Conservation (phyloP, 2,888 invertebrate species). For the Gastracanthus pulcherrimus region DNA sequence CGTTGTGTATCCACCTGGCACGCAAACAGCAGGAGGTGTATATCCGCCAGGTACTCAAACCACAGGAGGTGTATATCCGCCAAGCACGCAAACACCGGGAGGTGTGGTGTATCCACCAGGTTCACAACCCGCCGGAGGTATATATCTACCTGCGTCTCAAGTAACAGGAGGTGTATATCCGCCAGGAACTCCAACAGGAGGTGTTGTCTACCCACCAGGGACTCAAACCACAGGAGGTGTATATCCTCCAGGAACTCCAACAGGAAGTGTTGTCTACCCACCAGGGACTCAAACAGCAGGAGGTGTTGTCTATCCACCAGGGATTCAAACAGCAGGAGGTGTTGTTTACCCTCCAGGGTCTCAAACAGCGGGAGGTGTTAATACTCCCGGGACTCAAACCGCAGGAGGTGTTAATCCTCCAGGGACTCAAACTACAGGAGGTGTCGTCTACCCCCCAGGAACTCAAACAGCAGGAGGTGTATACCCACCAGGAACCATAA, state of each 20-base stretch:
- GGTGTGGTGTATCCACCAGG: background rate
- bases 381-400: conserved; percentile 33
- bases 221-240: background rate
- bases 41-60: conserved; percentile 34
- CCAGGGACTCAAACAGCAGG: conserved; percentile 55
- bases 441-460: conserved; percentile 48
- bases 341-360: conserved; percentile 49
- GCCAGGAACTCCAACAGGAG: conserved; percentile 17
- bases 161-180: background rate
- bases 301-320: conserved; percentile 45
- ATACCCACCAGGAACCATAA: conserved; percentile 14
- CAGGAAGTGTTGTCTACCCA: conserved; percentile 44
- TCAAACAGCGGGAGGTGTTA: conserved; percentile 17
- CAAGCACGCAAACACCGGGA: background rate
- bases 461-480: conserved; percentile 40
- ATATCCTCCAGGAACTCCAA: conserved; percentile 24
- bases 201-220: background rate
- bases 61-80: background rate
- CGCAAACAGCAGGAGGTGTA: conserved; percentile 46
- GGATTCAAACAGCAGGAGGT: conserved; percentile 46
- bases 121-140: background rate
- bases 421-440: conserved; percentile 51
- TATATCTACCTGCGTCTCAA: background rate
- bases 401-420: conserved; percentile 44
- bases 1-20: conserved; percentile 36